These are phyloP conservation scores for Watsonalla cultraria DNA, from an alignment of 2,888 invertebrate genomes.

Conservation along the genomic window DNA sequence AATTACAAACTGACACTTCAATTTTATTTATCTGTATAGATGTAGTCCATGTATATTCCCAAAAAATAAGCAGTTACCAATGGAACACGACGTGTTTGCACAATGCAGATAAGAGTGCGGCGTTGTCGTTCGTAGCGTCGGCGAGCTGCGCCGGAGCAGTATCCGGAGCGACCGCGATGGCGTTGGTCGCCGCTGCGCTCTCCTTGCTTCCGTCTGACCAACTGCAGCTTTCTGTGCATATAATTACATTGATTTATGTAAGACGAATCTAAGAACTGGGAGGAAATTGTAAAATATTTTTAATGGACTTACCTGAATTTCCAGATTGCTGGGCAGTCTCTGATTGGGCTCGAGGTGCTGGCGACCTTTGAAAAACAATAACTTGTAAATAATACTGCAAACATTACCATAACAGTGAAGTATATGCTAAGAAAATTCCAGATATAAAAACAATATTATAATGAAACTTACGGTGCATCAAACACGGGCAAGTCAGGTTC, in stretches of 20 bases:
- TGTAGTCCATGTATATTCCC: too few species aligned
- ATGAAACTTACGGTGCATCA: conserved; percentile 51
- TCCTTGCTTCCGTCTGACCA: conserved; percentile 69
- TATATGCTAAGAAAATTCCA: too few species aligned
- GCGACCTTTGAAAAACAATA: conserved; percentile 9
- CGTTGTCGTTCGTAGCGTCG: conserved; percentile 57
- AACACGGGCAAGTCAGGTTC: conserved; percentile 57
- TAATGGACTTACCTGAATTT: conserved; percentile 43
- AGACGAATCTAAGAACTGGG: too few species aligned
- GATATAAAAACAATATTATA: too few species aligned
- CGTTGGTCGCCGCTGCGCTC: conserved; percentile 29
- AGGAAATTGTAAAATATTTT: too few species aligned
- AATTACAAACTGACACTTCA: too few species aligned
- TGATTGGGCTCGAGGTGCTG: conserved; percentile 55
- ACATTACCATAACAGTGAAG: too few species aligned
- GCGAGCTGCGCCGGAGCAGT: conserved; percentile 28
- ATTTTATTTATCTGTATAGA: too few species aligned
- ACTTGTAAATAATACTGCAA: not conserved
- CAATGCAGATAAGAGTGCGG: conserved; percentile 53
- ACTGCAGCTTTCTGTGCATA: conserved; percentile 47
- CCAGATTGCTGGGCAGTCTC: conserved; percentile 56
- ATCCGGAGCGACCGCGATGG: conserved; percentile 20
- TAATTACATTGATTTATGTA: not conserved
- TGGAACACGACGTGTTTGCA: conserved; percentile 69
- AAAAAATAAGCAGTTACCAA: conserved; percentile 22